Evolutionary conservation across 2,113 vertebrate genomes (phyloP).

Genomic region (Anguilla japonica): DNA sequence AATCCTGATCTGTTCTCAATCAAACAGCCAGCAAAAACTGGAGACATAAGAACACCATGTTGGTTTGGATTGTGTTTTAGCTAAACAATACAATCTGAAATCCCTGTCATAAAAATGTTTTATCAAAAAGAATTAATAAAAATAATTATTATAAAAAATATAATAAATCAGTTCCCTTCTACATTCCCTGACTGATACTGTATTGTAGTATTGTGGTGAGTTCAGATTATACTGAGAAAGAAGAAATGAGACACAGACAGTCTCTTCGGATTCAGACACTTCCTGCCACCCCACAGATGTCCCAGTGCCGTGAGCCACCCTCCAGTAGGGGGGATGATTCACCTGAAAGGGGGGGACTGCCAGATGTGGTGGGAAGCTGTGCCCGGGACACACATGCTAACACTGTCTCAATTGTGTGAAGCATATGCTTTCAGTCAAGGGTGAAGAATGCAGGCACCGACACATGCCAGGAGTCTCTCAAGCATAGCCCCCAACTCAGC

Average conservation of each 20-base stretch:
- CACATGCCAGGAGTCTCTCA: conserved; percentile 93
- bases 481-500: conserved; percentile 90
- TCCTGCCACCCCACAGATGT: conserved; percentile 91
- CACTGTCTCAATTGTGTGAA: conserved; percentile 89
- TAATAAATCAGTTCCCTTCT: too few species aligned
- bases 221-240: conserved; percentile 79
- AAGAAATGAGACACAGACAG: conserved; percentile 87
- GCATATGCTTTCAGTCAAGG: conserved; percentile 97
- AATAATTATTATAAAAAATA: too few species aligned
- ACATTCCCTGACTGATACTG: too few species aligned
- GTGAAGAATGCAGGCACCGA: conserved; percentile 92
- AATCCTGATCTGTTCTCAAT: conserved; percentile 63
- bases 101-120: conserved; percentile 20
- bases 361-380: conserved; percentile 91
- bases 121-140: too few species aligned
- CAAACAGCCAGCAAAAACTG: conserved; percentile 59
- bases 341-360: conserved; percentile 88
- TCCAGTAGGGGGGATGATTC: conserved; percentile 87
- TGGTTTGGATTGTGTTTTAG: too few species aligned
- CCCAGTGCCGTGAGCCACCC: conserved; percentile 83
- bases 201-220: too few species aligned
- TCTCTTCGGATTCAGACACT: conserved; percentile 86
- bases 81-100: conserved; percentile 24
- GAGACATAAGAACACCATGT: conserved; percentile 18
- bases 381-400: conserved; percentile 81